A percentile compares a stretch with the other conserved stretches of the same genome.
Evolutionary conservation across 2,888 invertebrate species (phyloP).

Genomic region (Rotaria sp.): DNA sequence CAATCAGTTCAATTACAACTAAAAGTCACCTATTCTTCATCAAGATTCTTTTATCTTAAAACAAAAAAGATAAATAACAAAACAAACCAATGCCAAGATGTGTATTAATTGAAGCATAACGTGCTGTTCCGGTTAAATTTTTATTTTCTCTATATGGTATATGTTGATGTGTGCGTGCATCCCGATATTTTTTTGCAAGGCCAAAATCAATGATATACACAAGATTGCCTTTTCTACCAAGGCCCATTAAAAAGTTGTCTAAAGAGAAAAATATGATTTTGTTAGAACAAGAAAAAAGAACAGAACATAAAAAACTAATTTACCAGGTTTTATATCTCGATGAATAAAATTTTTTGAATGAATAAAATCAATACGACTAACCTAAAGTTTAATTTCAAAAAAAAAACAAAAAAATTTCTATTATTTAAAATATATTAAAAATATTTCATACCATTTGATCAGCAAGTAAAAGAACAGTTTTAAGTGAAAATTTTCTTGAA

Average conservation of each 20-base stretch:
- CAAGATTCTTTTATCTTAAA: neutral
- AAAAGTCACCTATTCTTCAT: too few species aligned
- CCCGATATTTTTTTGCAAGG: slow-evolving; percentile 93
- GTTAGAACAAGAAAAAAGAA: neutral
- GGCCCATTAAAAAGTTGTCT: slow-evolving; percentile 61
- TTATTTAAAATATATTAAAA: neutral
- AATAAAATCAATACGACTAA: slow-evolving; percentile 85
- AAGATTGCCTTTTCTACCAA: slow-evolving; percentile 50
- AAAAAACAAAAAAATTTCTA: neutral
- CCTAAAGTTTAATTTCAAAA: slow-evolving; percentile 47
- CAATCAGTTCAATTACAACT: too few species aligned
- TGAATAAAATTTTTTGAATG: slow-evolving; percentile 99
- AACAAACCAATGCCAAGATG: slow-evolving; percentile 75
- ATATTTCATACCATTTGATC: slow-evolving; percentile 57
- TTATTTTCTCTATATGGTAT: slow-evolving; percentile 73
- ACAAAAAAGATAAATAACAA: neutral
- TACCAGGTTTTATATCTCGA: slow-evolving; percentile 57
- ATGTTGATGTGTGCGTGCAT: slow-evolving; percentile 80
- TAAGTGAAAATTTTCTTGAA: slow-evolving; percentile 59
- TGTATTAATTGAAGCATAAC: slow-evolving; percentile 98
- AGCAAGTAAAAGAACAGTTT: slow-evolving; percentile 60
- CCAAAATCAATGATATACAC: slow-evolving; percentile 54
- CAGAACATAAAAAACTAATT: too few species aligned
- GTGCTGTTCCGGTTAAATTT: slow-evolving; percentile 55
- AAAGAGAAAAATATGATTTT: neutral